Base-by-base conservation (phyloP, 2,113 vertebrate species). In the Bos taurus region DNA sequence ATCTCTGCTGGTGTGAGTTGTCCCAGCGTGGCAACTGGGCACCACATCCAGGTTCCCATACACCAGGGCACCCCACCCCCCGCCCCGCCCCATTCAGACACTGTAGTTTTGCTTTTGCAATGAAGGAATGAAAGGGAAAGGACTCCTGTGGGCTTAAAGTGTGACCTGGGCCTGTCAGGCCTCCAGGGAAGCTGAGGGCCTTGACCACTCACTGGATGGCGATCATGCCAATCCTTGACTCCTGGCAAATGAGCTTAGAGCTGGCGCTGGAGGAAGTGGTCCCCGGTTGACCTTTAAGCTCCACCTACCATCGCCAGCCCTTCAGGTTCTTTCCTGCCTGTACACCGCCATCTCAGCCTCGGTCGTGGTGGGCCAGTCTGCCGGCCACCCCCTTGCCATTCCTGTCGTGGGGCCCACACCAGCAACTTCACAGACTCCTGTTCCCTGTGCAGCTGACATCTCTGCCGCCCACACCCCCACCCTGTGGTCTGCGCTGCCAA, bases 361-460 rank as follows among this genome's bases (percentile, higher is more conserved):
- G 23, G 43, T 33, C 14, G 46, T 16, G 3, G 21, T 12, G 26
- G 23, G 13, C 21, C 1, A 1, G 4, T 74, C 16, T 25, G 15
- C 0, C 0, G 0, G 3, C 23, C 1, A 1, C 2, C 2, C 2
- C 16, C 26, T 19, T 26, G 36, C 1, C 2, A 1, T 81, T 56
- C 6, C 26, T 17, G 7, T 56, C 3, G 0, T 0, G 1, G 17
- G 85, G 15, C 33, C 7, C 33, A n/a, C 62, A 17, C 33, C 62
- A n/a, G 62, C 16, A 67, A 2, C 33, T 67, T 67, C 62, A 64
- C 7, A n/a, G 62, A 67, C 33, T 19, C 62, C 62, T n/a, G 62
- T n/a, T n/a, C 62, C 16, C 62, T 9, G 62, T 67, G 62, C 62
- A 67, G 62, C 62, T n/a, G 62, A 67, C 62, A 5, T 67, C 16